A percentile compares a stretch with the other conserved stretches of the same genome.
phyloP scores from a whole-genome alignment of 2,888 invertebrate species.

The Noctuana brunneofusca region DNA sequence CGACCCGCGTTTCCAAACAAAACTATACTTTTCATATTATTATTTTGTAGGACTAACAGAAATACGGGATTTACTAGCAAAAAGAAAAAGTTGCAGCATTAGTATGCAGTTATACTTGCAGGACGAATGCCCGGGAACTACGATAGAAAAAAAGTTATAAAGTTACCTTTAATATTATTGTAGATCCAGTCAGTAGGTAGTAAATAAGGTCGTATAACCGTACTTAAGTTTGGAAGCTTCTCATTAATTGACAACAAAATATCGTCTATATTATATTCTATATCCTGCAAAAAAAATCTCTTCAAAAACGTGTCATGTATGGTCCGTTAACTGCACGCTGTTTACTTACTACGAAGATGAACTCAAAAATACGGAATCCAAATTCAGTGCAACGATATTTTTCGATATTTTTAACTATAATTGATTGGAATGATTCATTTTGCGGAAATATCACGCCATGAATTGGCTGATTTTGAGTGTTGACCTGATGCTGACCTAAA shows the following conservation, averaged over 20 bases:
- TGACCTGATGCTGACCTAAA: background rate
- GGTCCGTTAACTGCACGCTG: background rate
- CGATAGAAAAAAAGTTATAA: no score
- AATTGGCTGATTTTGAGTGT: background rate
- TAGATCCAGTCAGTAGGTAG: no score
- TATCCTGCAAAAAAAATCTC: no score
- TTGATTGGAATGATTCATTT: background rate
- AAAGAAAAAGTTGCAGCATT: background rate
- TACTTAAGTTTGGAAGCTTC: no score
- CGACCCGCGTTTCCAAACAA: conserved; percentile 42
- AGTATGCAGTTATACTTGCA: no score
- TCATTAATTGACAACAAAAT: no score
- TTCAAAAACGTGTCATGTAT: no score
- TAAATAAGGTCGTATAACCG: no score
- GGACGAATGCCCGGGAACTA: background rate
- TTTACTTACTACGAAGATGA: background rate
- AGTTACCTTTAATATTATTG: no score
- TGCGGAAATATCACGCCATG: background rate
- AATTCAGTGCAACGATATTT: background rate
- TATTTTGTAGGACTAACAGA: no score
- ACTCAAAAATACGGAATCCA: background rate
- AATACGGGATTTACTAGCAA: background rate
- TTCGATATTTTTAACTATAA: background rate
- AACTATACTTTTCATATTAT: no score
- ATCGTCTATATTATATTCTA: no score